Conservation (phyloP, 2,888 invertebrate species). For the Octodonta nipae region DNA sequence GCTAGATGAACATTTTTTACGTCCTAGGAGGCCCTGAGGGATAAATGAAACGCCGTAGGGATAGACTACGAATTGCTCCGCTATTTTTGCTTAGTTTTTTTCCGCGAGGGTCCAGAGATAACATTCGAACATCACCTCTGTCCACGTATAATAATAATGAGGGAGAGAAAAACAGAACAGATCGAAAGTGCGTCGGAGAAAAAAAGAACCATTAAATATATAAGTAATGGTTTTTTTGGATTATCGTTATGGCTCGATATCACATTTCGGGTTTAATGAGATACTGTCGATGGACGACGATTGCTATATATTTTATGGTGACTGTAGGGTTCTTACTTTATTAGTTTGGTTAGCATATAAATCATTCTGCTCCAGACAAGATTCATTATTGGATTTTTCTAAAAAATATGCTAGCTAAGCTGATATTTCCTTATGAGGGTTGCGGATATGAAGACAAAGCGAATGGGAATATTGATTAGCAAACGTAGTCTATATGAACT, state of each 20-base stretch:
- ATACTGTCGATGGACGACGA: constrained; percentile 15
- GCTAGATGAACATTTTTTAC: constrained; percentile 24
- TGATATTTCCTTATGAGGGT: background rate
- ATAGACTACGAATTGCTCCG: constrained; percentile 33
- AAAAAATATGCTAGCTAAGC: constrained; percentile 1
- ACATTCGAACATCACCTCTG: constrained; percentile 26
- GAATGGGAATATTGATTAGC: no score
- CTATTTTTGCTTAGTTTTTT: constrained; percentile 34
- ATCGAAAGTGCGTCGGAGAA: constrained; percentile 11
- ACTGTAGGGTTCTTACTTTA: constrained; percentile 12
- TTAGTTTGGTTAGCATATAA: constrained; percentile 10
- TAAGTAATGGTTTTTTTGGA: constrained; percentile 27
- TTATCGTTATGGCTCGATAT: constrained; percentile 25
- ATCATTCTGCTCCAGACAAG: constrained; percentile 9
- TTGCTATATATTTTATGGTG: constrained; percentile 13
- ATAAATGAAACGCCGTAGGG: constrained; percentile 34
- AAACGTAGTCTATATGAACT: no score
- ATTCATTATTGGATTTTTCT: constrained; percentile 7
- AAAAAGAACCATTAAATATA: constrained; percentile 27
- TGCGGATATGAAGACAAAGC: no score
- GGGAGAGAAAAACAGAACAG: constrained; percentile 15
- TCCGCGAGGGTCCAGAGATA: constrained; percentile 27
- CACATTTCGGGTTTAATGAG: constrained; percentile 26
- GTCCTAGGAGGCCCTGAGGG: constrained; percentile 31
- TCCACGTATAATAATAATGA: constrained; percentile 24